These are phyloP conservation scores for Loriculus beryllinus DNA, from an alignment of 2,797 vertebrate species.

Conservation along the genomic window DNA sequence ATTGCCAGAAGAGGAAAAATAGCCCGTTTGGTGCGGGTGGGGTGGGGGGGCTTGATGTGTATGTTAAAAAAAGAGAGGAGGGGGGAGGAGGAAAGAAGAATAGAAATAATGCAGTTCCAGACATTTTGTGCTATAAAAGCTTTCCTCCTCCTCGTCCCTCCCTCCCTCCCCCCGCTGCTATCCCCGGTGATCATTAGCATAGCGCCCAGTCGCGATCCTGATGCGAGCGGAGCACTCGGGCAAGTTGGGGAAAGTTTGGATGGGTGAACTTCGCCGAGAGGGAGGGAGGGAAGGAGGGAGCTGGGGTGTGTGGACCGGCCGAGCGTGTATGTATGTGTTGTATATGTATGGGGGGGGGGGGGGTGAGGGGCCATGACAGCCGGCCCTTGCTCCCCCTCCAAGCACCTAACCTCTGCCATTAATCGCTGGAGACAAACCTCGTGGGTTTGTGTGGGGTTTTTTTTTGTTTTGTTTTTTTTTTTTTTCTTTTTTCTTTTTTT, in stretches of 20 bases:
- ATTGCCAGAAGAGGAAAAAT: constrained; percentile 24
- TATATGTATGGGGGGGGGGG: background rate
- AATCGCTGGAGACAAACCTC: constrained; percentile 34
- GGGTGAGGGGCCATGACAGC: constrained; percentile 10
- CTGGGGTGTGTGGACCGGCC: constrained; percentile 35
- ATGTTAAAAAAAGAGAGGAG: background rate
- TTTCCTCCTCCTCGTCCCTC: constrained; percentile 36
- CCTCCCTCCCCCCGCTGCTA: constrained; percentile 28
- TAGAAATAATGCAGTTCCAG: constrained; percentile 62
- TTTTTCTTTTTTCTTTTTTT: background rate
- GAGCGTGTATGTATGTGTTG: background rate
- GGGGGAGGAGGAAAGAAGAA: background rate
- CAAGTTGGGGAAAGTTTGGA: constrained; percentile 76
- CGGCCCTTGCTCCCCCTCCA: constrained; percentile 28
- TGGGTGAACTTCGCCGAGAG: constrained; percentile 58
- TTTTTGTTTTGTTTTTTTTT: too few relatives aligned
- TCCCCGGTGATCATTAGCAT: constrained; percentile 56
- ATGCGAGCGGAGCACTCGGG: constrained; percentile 56
- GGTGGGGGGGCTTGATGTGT: background rate
- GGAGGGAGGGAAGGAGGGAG: constrained; percentile 26
- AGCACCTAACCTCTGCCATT: constrained; percentile 42
- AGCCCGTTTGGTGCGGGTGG: background rate
- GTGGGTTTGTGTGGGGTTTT: background rate
- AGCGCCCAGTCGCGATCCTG: constrained; percentile 42
- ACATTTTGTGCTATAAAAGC: constrained; percentile 65